A percentile compares a stretch with the other conserved stretches of the same genome.
phyloP scores from a whole-genome alignment of 2,888 invertebrate genomes.

The Molanna angustata region DNA sequence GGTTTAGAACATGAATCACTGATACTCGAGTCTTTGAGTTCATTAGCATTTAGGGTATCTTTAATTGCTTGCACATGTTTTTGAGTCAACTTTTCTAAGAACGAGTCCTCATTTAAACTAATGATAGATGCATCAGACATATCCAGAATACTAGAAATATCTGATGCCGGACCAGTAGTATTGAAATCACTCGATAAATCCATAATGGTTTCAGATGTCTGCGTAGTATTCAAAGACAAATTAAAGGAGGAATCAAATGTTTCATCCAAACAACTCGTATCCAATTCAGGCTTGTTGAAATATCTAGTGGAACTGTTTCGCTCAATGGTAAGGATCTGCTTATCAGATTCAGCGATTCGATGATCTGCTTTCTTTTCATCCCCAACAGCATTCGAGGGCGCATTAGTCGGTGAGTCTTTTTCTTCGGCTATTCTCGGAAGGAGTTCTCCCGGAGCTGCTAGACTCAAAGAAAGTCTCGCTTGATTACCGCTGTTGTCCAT shows the following conservation, averaged over 20 bases:
- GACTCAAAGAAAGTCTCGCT: slow-evolving; percentile 42
- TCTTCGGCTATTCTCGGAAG: slow-evolving; percentile 85
- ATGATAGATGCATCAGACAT: slow-evolving; percentile 17
- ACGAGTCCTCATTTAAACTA: slow-evolving; percentile 17
- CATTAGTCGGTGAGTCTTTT: slow-evolving; percentile 75
- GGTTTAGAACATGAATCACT: background rate
- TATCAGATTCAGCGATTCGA: slow-evolving; percentile 26
- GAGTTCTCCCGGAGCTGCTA: slow-evolving; percentile 56
- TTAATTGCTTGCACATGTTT: slow-evolving; percentile 12
- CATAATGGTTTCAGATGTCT: slow-evolving; percentile 24
- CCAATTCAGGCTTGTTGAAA: slow-evolving; percentile 8
- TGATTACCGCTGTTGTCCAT: slow-evolving; percentile 32
- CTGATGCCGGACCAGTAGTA: slow-evolving; percentile 12
- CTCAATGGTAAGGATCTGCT: slow-evolving; percentile 20
- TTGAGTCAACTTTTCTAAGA: slow-evolving; percentile 10
- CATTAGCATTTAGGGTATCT: slow-evolving; percentile 2
- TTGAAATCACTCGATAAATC: slow-evolving; percentile 24
- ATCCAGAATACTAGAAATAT: slow-evolving; percentile 22
- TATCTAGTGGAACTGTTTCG: slow-evolving; percentile 7
- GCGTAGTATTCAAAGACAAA: slow-evolving; percentile 22
- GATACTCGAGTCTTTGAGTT: background rate
- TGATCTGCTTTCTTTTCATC: slow-evolving; percentile 25
- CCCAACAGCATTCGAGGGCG: slow-evolving; percentile 15
- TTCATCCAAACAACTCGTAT: slow-evolving; percentile 13
- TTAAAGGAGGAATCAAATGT: slow-evolving; percentile 18